These are phyloP conservation scores for Chrysopa pallens DNA, from an alignment of 1,140 invertebrate species.

Conservation along the genomic window DNA sequence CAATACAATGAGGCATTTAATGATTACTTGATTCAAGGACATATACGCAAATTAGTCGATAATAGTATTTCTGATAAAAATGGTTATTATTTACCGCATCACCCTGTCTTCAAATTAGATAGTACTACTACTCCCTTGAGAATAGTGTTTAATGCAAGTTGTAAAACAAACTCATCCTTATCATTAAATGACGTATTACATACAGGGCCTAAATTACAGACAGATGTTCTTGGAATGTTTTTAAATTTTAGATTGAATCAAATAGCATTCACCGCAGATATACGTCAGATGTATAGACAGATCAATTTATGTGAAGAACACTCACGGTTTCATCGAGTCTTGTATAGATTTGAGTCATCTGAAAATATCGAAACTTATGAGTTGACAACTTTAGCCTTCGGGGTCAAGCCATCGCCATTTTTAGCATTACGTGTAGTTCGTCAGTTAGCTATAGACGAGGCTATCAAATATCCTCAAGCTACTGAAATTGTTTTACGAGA, in stretches of 20 bases:
- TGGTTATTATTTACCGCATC: slow-evolving; percentile 6
- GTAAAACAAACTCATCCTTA: neutral
- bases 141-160: slow-evolving; percentile 6
- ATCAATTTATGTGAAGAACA: neutral
- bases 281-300: slow-evolving; percentile 1
- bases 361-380: neutral
- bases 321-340: neutral
- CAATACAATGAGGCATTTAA: too few species aligned
- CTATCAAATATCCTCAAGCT: slow-evolving; percentile 6
- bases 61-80: too few species aligned
- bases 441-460: slow-evolving; percentile 9
- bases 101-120: slow-evolving; percentile 3
- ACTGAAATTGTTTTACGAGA: slow-evolving; percentile 11
- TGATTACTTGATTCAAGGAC: too few species aligned
- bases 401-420: neutral
- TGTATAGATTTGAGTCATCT: neutral
- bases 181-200: slow-evolving; percentile 3
- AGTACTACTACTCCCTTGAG: slow-evolving; percentile 3
- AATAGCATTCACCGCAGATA: neutral
- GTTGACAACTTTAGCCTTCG: neutral
- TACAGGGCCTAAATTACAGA: slow-evolving; percentile 2
- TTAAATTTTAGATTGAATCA: neutral
- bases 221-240: slow-evolving; percentile 1
- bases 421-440: slow-evolving; percentile 5
- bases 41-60: too few species aligned